Percentiles rank a stretch among this genome's conserved stretches.
These are phyloP conservation scores for Bagarius yarrelli DNA, from an alignment of 2,113 vertebrate genomes.

Conservation along the genomic window DNA sequence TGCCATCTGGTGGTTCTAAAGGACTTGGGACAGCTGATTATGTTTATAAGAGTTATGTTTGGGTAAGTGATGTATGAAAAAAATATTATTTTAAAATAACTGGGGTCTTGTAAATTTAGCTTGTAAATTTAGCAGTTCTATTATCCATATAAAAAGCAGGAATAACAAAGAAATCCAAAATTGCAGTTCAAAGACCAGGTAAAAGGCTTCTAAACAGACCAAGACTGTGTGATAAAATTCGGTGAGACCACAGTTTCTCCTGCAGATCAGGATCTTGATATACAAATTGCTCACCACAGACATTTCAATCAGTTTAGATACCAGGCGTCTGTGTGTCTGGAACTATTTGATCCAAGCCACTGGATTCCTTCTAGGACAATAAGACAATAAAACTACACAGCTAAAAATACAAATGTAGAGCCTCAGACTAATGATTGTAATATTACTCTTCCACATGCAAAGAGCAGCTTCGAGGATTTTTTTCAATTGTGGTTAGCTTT, in stretches of 20 bases:
- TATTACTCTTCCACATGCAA: background rate
- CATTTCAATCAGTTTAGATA: background rate
- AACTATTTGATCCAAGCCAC: background rate
- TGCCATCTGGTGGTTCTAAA: constrained; percentile 30
- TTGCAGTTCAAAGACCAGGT: too few species aligned
- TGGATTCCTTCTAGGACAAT: background rate
- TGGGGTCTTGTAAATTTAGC: background rate
- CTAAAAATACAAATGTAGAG: constrained; percentile 20
- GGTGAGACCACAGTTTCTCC: background rate
- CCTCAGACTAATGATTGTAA: constrained; percentile 8
- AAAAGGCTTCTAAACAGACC: background rate
- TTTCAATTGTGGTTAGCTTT: background rate
- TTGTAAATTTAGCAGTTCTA: background rate
- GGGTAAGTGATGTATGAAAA: background rate
- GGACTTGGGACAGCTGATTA: background rate
- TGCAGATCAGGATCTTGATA: background rate
- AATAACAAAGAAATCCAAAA: background rate
- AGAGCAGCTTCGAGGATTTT: constrained; percentile 1
- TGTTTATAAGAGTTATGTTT: background rate
- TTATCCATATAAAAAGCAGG: background rate
- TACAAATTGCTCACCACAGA: background rate
- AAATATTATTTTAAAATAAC: background rate
- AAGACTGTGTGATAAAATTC: background rate
- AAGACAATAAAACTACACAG: background rate
- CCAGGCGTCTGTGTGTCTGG: constrained; percentile 24